phyloP scores from a whole-genome alignment of 2,797 vertebrate species.

The Poeciliopsis turneri region DNA sequence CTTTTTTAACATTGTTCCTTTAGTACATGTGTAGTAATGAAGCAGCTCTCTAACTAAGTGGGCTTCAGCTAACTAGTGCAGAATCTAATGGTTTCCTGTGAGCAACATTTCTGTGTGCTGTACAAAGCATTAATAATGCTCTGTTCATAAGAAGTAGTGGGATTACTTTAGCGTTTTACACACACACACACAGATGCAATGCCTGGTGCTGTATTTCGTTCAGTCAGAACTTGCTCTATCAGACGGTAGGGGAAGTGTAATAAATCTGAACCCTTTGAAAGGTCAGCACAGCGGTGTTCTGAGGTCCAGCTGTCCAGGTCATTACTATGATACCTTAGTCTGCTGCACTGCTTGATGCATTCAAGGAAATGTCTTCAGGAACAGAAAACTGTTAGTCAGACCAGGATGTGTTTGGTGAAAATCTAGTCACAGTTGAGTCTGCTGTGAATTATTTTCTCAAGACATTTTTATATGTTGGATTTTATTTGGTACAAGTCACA shows the following conservation, averaged over 20 bases:
- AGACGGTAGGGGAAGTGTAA: neutral
- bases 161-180: neutral
- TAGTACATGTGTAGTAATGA: neutral
- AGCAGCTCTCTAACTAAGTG: neutral
- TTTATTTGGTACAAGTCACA: neutral
- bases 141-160: neutral
- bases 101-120: constrained; percentile 11
- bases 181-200: neutral
- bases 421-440: neutral
- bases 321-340: neutral
- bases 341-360: neutral
- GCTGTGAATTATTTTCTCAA: neutral
- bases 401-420: neutral
- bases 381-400: neutral
- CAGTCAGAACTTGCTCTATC: neutral
- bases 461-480: neutral
- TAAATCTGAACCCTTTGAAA: constrained; percentile 9
- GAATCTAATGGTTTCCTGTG: constrained; percentile 29
- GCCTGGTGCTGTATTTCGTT: neutral
- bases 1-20: neutral
- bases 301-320: neutral
- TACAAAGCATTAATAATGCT: neutral
- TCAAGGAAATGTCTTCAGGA: neutral
- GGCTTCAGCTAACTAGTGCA: constrained; percentile 32
- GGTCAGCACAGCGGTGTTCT: constrained; percentile 6